Evolutionary conservation across 1,140 invertebrate species (phyloP), one percentile per base, ranked within the genome.

Genomic region (Riptortus pedestris): DNA sequence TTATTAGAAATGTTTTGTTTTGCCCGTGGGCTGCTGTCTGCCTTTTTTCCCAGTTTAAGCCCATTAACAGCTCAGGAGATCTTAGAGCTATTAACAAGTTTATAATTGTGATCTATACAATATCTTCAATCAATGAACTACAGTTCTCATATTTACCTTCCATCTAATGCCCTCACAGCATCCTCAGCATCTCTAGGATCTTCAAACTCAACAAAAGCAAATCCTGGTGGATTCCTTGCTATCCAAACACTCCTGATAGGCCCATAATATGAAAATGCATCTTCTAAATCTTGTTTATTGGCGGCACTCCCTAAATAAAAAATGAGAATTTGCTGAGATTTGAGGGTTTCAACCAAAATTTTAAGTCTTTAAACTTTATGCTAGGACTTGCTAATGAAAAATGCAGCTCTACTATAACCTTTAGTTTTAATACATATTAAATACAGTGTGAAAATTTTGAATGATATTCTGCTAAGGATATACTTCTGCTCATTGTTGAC

Each of bases 131-230:
- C n/a, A n/a, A n/a, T n/a, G n/a, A n/a, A n/a, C n/a, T n/a, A n/a
- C n/a, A n/a, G n/a, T n/a, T n/a, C n/a, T n/a, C n/a, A 38, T 38
- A 26, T 71, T 70, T 74, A 83, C 81, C 76, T 76, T 72, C 83
- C 83, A 80, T 88, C 85, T 60, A 88, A 71, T 24, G 80, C 84
- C 72, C 84, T 80, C 31, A 93, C 88, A 16, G 93, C 90, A 79
- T 98, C 93, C 73, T 93, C 91, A 7, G 93, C 93, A 78, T 97
- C 93, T 66, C 87, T 75, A 0, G 85, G 79, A 74, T 88, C 86
- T 77, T 97, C 93, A 77, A 93, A 97, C 75, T 96, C 93, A 18
- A 97, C 88, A 78, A 97, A 97, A 14, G 93, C 93, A 79, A 97
- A 97, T 33, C 93, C 86, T 48, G 89, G 88, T 11, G 90, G 90